Evolutionary conservation across 1,140 invertebrate genomes (phyloP), one percentile per base, ranked within the genome.

Genomic region (Cryptotermes secundus): DNA sequence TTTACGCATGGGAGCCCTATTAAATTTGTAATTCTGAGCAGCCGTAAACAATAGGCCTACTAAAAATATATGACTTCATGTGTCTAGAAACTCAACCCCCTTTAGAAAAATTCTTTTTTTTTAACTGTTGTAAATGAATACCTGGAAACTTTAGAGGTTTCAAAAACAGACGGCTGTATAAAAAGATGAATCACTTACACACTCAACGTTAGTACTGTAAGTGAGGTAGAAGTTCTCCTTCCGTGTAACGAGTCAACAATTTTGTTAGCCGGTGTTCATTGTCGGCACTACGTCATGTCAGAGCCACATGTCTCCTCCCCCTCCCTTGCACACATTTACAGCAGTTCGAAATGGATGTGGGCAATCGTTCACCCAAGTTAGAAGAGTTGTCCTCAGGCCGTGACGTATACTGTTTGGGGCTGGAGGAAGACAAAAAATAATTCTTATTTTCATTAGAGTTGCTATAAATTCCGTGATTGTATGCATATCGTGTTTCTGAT

Each of bases 171-270:
- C 6, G 26, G 59, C n/a, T 0, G 59, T 72, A 72, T 14, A 72
- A 72, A 72, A n/a, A n/a, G 59, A 72, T 6, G 59, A 72, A n/a
- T 72, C 59, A 72, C 59, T 72, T 72, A 72, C 59, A 72, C n/a
- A 72, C 7, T 49, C 45, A 49, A 49, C 45, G 1, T 49, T 26
- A 72, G 26, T 59, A 59, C 53, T 22, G 24, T 59, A 16, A 12
- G 7, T 24, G 24, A 22, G 26, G 53, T 59, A n/a, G 53, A 59
- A 59, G 53, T 59, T 59, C 19, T 22, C 53, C 53, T 24, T 72
- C 59, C 31, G 1, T 72, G 14, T 72, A 72, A 72, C 59, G 59
- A 72, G 59, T 72, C 59, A 72, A 72, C 59, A 72, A 31, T 72
- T 72, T 72, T 72, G 59, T 72, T 72, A n/a, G 16, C 59, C 59